These are phyloP conservation scores for Pristionchus arcanus DNA, from an alignment of 2,888 invertebrate species.

Conservation along the genomic window DNA sequence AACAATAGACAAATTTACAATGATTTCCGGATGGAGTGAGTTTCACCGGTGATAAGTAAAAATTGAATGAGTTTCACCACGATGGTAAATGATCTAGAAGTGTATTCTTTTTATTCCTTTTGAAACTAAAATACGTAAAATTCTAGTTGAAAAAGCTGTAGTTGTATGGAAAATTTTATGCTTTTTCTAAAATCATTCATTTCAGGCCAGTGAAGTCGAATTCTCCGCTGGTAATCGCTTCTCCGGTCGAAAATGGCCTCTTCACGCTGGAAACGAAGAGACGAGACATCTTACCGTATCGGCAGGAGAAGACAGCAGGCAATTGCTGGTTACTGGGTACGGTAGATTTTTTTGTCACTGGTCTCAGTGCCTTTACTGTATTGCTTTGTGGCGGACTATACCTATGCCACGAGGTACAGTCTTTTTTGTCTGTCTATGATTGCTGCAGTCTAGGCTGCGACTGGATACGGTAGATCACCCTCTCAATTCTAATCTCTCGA, in stretches of 20 bases:
- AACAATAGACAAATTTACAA: too few species aligned
- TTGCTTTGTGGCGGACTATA: too few species aligned
- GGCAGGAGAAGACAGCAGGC: constrained; percentile 47
- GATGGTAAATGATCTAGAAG: too few species aligned
- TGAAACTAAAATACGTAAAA: too few species aligned
- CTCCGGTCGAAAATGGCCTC: constrained; percentile 36
- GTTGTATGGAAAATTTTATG: too few species aligned
- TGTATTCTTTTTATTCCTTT: background rate
- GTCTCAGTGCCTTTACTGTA: too few species aligned
- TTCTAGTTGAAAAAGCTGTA: too few species aligned
- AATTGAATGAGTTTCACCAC: too few species aligned
- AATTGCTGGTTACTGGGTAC: constrained; percentile 52
- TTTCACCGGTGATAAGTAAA: background rate
- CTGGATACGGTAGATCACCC: constrained; percentile 8
- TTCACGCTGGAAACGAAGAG: constrained; percentile 23
- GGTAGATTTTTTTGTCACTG: background rate
- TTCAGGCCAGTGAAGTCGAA: constrained; percentile 43
- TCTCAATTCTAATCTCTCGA: background rate
- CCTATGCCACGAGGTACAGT: too few species aligned
- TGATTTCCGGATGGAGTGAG: too few species aligned
- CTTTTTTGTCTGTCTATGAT: too few species aligned
- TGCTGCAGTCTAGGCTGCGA: background rate
- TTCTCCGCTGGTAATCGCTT: constrained; percentile 11
- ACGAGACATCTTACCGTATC: background rate
- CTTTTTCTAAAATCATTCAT: too few species aligned